These are phyloP conservation scores for Epinephelus awoara DNA, from an alignment of 2,797 vertebrate species.

Conservation along the genomic window DNA sequence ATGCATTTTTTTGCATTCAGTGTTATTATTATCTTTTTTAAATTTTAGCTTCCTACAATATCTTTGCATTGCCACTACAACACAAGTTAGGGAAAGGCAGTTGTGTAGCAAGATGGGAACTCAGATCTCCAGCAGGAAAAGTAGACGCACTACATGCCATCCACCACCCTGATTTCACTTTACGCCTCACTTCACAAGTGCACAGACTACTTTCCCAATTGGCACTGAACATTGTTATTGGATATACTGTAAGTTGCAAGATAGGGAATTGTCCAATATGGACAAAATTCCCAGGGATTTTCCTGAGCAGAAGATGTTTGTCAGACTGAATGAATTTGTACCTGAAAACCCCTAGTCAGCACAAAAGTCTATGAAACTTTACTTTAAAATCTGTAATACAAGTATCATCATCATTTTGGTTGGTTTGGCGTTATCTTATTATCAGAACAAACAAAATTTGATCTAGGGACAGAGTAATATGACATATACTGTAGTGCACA, in stretches of 20 bases:
- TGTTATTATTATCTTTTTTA: too few relatives aligned
- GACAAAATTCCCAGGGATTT: neutral
- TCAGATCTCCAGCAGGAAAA: neutral
- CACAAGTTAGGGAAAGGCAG: too few relatives aligned
- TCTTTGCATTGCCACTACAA: too few relatives aligned
- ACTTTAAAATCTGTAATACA: neutral
- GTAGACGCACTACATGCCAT: neutral
- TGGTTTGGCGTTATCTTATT: neutral
- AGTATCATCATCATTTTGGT: neutral
- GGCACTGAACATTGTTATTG: neutral
- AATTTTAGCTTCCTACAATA: too few relatives aligned
- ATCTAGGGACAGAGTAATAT: neutral
- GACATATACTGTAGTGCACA: neutral
- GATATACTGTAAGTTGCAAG: neutral
- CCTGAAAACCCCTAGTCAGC: neutral
- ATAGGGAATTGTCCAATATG: neutral
- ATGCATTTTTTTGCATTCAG: too few relatives aligned
- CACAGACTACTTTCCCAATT: too few relatives aligned
- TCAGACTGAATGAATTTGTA: neutral
- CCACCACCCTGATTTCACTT: neutral
- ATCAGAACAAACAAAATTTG: neutral
- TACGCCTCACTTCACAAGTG: too few relatives aligned
- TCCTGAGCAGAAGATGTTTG: neutral
- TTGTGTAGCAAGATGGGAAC: neutral
- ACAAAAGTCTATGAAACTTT: neutral